Conservation (phyloP, 2,797 vertebrate genomes). For the Thamnophis elegans region DNA sequence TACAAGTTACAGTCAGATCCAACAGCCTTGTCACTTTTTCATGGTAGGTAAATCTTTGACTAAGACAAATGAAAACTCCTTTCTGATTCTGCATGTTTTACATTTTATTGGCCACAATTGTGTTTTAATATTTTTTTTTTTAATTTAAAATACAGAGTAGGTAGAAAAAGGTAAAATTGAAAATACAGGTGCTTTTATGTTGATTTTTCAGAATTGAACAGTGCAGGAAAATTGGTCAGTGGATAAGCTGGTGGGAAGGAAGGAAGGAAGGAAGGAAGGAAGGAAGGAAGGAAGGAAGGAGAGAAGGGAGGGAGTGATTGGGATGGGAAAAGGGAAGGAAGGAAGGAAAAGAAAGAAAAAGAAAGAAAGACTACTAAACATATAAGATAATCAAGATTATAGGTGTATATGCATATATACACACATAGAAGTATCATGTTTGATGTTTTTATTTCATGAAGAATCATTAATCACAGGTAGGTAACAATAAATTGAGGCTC, state of each 20-base stretch:
- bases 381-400: slow-evolving; percentile 25
- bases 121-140: slow-evolving; percentile 45
- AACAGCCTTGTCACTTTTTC: slow-evolving; percentile 77
- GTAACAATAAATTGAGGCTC: slow-evolving; percentile 81
- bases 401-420: slow-evolving; percentile 57
- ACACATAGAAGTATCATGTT: slow-evolving; percentile 53
- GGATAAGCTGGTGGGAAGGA: slow-evolving; percentile 28
- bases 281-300: not conserved
- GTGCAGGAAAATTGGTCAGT: not conserved
- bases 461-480: slow-evolving; percentile 85
- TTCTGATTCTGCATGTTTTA: slow-evolving; percentile 72
- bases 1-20: slow-evolving; percentile 82
- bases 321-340: slow-evolving; percentile 3
- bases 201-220: not conserved
- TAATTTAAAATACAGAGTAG: slow-evolving; percentile 37
- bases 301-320: not conserved
- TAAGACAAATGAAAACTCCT: slow-evolving; percentile 63
- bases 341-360: not conserved
- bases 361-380: slow-evolving; percentile 51
- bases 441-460: slow-evolving; percentile 74
- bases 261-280: not conserved
- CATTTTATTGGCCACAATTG: slow-evolving; percentile 46
- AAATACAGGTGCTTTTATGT: not conserved
- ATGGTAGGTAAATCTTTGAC: slow-evolving; percentile 80
- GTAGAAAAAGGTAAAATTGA: not conserved